Percentiles rank a stretch among this genome's conserved stretches.
These are phyloP conservation scores for Tipula confusa DNA, from an alignment of 2,888 invertebrate species.

Conservation along the genomic window DNA sequence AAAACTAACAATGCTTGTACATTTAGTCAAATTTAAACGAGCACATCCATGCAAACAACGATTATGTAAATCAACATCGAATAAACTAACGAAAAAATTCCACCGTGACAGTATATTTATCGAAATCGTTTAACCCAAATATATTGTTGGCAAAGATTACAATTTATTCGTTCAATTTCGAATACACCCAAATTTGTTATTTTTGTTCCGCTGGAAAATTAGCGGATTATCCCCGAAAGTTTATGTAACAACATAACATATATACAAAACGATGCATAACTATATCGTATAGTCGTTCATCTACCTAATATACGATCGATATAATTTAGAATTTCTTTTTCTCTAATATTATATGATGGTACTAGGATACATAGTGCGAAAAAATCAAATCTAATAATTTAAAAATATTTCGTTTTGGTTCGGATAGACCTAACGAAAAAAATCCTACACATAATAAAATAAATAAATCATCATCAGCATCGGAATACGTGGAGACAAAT, in stretches of 20 bases:
- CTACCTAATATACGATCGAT: neutral
- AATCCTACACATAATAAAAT: neutral
- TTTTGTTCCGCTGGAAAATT: neutral
- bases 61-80: neutral
- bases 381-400: neutral
- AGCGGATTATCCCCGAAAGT: neutral
- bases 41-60: too few species aligned
- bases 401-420: too few species aligned
- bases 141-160: neutral
- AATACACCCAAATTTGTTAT: neutral
- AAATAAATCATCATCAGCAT: constrained; percentile 12
- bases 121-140: neutral
- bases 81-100: neutral
- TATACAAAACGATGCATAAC: neutral
- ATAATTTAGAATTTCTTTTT: neutral
- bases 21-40: too few species aligned
- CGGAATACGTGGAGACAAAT: neutral
- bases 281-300: neutral
- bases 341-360: neutral
- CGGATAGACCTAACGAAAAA: neutral
- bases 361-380: neutral
- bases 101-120: neutral
- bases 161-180: neutral
- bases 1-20: too few species aligned
- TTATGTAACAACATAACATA: neutral